These are phyloP conservation scores for Candidula unifasciata DNA, from an alignment of 2,888 invertebrate species.

Conservation along the genomic window DNA sequence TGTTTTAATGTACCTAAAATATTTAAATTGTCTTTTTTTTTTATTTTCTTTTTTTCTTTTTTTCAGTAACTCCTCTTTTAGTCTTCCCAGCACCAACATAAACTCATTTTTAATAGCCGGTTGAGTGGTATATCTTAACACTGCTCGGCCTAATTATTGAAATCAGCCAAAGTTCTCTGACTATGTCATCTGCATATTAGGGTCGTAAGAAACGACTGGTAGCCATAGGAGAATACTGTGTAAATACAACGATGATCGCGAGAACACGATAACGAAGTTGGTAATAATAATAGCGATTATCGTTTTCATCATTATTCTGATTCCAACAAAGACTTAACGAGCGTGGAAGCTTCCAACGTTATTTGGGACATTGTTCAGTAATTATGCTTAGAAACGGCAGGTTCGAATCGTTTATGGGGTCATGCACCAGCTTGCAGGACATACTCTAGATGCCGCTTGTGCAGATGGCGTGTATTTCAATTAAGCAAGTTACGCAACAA, in stretches of 20 bases:
- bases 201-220: background rate
- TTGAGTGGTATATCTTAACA: too few relatives aligned
- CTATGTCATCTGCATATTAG: background rate
- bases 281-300: background rate
- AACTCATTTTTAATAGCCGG: too few relatives aligned
- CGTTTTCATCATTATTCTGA: background rate
- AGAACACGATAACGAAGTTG: background rate
- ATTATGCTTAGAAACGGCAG: background rate
- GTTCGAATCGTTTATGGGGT: background rate
- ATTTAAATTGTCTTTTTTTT: too few relatives aligned
- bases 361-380: background rate
- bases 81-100: too few relatives aligned
- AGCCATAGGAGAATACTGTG: background rate
- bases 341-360: background rate
- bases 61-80: too few relatives aligned
- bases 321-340: background rate
- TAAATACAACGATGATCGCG: background rate
- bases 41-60: too few relatives aligned
- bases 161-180: too few relatives aligned
- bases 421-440: background rate
- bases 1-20: too few relatives aligned
- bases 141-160: too few relatives aligned
- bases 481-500: background rate
- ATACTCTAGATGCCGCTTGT: background rate
- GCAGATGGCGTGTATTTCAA: conserved; percentile 11